phyloP scores from a whole-genome alignment of 2,888 invertebrate genomes.

The Erebia aethiops region DNA sequence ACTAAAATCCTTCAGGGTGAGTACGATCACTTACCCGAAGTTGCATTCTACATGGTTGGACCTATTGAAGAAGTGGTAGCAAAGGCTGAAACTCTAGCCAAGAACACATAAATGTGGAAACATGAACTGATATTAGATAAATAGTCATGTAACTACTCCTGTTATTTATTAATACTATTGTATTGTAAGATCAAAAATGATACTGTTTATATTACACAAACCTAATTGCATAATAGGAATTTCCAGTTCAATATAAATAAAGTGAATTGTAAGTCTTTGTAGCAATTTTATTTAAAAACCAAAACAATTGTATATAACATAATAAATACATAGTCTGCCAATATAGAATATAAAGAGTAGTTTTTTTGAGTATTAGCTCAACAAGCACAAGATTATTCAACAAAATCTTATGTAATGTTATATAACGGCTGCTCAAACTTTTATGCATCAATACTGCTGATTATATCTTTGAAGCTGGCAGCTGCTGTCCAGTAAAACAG shows the following conservation, averaged over 20 bases:
- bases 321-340: too few relatives aligned
- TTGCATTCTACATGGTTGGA: conserved; percentile 98
- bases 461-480: too few relatives aligned
- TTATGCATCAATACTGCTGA: too few relatives aligned
- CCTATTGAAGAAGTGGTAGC: conserved; percentile 93
- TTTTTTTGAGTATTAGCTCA: too few relatives aligned
- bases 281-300: neutral
- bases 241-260: neutral
- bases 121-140: conserved; percentile 23
- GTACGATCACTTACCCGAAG: conserved; percentile 94
- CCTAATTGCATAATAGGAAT: conserved; percentile 19
- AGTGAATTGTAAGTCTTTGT: neutral
- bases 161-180: conserved; percentile 31
- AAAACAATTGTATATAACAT: neutral
- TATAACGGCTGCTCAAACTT: neutral
- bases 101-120: conserved; percentile 56
- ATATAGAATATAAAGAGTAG: too few relatives aligned
- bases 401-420: conserved; percentile 3
- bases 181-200: conserved; percentile 14
- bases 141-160: conserved; percentile 25
- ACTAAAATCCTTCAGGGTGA: conserved; percentile 92
- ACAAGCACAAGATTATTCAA: neutral
- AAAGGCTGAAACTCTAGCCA: conserved; percentile 91
- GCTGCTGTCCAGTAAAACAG: too few relatives aligned
- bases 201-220: conserved; percentile 18